Conservation (phyloP, 2,888 invertebrate species). For the Parelbella ahira region DNA sequence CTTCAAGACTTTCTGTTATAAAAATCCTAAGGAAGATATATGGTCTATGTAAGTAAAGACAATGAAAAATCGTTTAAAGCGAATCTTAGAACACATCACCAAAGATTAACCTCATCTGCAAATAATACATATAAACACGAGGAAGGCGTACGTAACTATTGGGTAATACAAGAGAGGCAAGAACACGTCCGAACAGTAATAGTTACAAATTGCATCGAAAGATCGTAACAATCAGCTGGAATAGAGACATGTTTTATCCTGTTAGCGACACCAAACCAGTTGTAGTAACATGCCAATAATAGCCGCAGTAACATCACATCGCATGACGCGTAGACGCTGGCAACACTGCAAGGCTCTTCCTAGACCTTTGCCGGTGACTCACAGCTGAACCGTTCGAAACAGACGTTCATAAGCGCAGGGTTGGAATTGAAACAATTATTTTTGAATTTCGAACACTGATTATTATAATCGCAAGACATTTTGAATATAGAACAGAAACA, state of each 20-base stretch:
- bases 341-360: slow-evolving; percentile 42
- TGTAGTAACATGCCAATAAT: slow-evolving; percentile 36
- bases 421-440: not conserved
- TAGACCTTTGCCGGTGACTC: slow-evolving; percentile 39
- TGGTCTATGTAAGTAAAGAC: too few species aligned
- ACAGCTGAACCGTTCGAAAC: slow-evolving; percentile 23
- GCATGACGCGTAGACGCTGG: slow-evolving; percentile 28
- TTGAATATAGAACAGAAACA: too few species aligned
- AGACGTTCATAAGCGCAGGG: slow-evolving; percentile 7
- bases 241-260: slow-evolving; percentile 22
- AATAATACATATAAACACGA: too few species aligned
- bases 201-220: slow-evolving; percentile 7
- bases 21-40: too few species aligned
- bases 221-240: slow-evolving; percentile 12
- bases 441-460: slow-evolving; percentile 1
- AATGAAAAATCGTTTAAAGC: too few species aligned
- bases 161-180: slow-evolving; percentile 10
- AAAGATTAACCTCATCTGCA: too few species aligned
- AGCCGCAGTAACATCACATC: slow-evolving; percentile 33
- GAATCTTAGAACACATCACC: too few species aligned
- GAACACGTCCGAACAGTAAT: slow-evolving; percentile 1
- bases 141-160: slow-evolving; percentile 4
- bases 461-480: too few species aligned
- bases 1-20: too few species aligned
- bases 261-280: slow-evolving; percentile 28